Evolutionary conservation across 92 coral and sea anemone genomes (phyloP).

Genomic region (Phenganax stokvisi): DNA sequence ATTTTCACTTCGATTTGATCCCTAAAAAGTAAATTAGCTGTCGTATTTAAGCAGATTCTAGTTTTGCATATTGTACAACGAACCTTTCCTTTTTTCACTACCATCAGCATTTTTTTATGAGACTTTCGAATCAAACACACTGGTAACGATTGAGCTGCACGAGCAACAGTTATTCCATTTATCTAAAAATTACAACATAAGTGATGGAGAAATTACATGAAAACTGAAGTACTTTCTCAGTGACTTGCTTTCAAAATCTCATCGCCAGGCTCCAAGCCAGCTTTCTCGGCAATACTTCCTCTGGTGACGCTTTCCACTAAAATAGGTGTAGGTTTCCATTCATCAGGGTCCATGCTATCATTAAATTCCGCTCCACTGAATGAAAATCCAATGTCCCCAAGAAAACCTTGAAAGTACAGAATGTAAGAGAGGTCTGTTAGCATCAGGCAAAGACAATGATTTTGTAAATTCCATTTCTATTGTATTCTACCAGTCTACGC

Average conservation of each 20-base stretch:
- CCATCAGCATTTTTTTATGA: constrained; percentile 17
- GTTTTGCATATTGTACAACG: background rate
- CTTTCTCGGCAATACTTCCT: constrained; percentile 35
- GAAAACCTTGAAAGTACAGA: constrained; percentile 17
- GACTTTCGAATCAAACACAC: constrained; percentile 18
- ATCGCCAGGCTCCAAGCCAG: constrained; percentile 38
- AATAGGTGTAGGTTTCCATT: constrained; percentile 25
- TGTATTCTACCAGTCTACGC: background rate
- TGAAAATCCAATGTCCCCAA: constrained; percentile 35
- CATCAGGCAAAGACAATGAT: background rate
- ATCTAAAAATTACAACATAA: constrained; percentile 14
- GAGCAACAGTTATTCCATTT: constrained; percentile 18
- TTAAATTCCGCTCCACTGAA: constrained; percentile 17
- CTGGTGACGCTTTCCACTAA: constrained; percentile 24
- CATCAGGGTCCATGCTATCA: background rate
- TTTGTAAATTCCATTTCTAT: background rate
- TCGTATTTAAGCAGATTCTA: background rate
- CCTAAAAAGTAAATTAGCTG: background rate
- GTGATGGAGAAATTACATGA: background rate
- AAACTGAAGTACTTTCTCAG: background rate
- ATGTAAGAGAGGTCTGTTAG: background rate
- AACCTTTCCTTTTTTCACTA: constrained; percentile 36
- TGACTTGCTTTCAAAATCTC: constrained; percentile 27
- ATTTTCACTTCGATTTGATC: constrained; percentile 10
- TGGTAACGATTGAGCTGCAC: constrained; percentile 29